A percentile compares a stretch with the other conserved stretches of the same genome.
Evolutionary conservation across 2,797 vertebrate genomes (phyloP).

Genomic region (Buphagus erythrorhynchus): DNA sequence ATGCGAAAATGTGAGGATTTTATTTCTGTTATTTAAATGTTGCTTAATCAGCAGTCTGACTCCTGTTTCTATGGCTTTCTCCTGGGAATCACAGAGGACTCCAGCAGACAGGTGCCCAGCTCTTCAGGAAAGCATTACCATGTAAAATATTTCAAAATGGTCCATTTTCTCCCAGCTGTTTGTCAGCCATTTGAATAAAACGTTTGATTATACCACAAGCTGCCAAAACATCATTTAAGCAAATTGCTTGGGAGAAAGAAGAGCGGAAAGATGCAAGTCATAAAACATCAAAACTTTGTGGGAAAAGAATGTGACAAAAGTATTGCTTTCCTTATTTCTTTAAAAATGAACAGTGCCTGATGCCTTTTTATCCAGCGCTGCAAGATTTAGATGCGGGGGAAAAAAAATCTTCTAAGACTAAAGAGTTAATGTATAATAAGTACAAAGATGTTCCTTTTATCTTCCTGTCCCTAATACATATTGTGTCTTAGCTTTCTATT

Average conservation of each 20-base stretch:
- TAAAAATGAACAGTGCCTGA: not conserved
- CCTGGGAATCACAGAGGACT: not conserved
- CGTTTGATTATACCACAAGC: not conserved
- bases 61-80: not conserved
- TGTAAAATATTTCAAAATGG: not conserved
- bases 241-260: not conserved
- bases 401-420: not conserved
- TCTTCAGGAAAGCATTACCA: not conserved
- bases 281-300: not conserved
- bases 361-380: not conserved
- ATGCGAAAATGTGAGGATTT: not conserved
- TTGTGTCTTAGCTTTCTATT: not conserved
- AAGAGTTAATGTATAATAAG: not conserved
- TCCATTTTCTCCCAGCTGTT: not conserved
- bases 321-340: not conserved
- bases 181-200: not conserved
- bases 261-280: not conserved
- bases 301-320: not conserved
- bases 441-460: not conserved
- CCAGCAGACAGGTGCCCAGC: slow-evolving; percentile 28
- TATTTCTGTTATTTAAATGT: slow-evolving; percentile 18
- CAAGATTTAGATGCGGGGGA: not conserved
- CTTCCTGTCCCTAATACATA: not conserved
- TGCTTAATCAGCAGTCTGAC: not conserved
- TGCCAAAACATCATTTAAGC: not conserved